A percentile compares a stretch with the other conserved stretches of the same genome.
These are phyloP conservation scores for Botrylloides violaceus DNA, from an alignment of 23 tunicate species.

Conservation along the genomic window DNA sequence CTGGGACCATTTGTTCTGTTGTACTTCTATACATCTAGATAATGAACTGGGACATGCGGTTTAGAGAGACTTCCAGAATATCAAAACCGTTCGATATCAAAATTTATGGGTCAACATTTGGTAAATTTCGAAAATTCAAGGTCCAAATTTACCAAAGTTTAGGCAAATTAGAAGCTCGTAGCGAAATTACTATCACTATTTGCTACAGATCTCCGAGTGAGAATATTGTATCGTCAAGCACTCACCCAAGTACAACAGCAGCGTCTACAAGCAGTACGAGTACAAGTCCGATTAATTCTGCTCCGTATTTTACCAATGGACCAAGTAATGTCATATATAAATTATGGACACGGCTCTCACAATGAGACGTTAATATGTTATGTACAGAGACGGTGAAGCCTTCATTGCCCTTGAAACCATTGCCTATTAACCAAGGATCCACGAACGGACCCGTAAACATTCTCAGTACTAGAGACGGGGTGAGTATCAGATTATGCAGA, in stretches of 20 bases:
- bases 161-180: too few species aligned
- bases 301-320: slow-evolving; percentile 20
- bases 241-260: slow-evolving; percentile 46
- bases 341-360: not conserved
- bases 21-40: too few species aligned
- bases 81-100: too few species aligned
- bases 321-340: not conserved
- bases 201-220: slow-evolving; percentile 68
- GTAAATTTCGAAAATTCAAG: too few species aligned
- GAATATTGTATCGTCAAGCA: slow-evolving; percentile 84
- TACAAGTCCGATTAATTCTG: slow-evolving; percentile 32
- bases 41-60: too few species aligned
- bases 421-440: not conserved
- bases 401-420: not conserved
- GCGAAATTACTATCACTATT: too few species aligned
- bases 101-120: too few species aligned
- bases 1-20: too few species aligned
- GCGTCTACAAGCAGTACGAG: slow-evolving; percentile 44
- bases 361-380: not conserved
- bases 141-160: too few species aligned
- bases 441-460: not conserved
- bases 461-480: too few species aligned
- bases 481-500: too few species aligned
- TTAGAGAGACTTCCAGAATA: too few species aligned
- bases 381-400: not conserved